These are phyloP conservation scores for Pemphredon lugubris DNA, from an alignment of 2,888 invertebrate genomes.

Conservation along the genomic window DNA sequence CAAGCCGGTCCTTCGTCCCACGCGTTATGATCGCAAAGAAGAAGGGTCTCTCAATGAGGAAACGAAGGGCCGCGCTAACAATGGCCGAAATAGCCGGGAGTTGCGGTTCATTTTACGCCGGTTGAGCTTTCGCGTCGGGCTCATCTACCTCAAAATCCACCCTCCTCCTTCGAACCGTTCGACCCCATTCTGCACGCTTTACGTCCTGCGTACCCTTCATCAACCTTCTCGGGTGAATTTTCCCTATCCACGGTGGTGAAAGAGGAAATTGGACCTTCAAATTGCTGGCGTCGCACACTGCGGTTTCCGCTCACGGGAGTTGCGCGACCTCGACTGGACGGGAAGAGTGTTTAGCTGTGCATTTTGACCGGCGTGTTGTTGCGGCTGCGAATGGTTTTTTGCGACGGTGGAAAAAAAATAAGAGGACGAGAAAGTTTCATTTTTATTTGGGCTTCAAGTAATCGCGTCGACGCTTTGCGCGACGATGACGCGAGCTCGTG, in stretches of 20 bases:
- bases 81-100: slow-evolving; percentile 40
- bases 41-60: slow-evolving; percentile 6
- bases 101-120: slow-evolving; percentile 51
- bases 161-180: neutral
- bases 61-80: slow-evolving; percentile 39
- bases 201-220: neutral
- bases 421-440: too few species aligned
- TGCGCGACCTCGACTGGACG: neutral
- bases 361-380: too few species aligned
- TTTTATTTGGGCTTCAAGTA: too few species aligned
- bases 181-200: neutral
- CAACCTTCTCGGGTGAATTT: neutral
- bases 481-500: too few species aligned
- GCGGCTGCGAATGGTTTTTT: too few species aligned
- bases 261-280: neutral
- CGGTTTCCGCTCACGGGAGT: neutral
- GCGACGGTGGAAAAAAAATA: too few species aligned
- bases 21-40: slow-evolving; percentile 14
- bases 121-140: slow-evolving; percentile 29
- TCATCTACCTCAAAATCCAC: neutral
- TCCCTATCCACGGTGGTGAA: too few species aligned
- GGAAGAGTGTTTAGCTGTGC: neutral
- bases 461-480: too few species aligned
- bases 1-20: neutral
- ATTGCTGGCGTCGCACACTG: neutral